These are phyloP conservation scores for Rhinophrynus dorsalis DNA, from an alignment of 2,797 vertebrate species.

Conservation along the genomic window DNA sequence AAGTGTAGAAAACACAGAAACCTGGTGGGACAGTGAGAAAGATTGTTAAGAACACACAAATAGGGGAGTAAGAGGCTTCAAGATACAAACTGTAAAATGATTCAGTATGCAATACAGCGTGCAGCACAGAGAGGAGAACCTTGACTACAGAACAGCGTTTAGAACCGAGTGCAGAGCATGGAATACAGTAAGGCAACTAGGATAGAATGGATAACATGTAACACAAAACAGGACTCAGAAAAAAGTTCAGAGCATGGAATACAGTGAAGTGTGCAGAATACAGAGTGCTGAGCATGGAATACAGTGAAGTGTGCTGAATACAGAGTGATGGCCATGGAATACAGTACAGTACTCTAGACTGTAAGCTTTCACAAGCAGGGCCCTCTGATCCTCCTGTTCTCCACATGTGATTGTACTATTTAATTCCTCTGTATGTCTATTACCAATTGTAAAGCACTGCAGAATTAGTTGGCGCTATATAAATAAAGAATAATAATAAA, in stretches of 20 bases:
- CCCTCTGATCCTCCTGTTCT: no score
- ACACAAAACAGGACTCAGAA: no score
- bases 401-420: no score
- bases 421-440: no score
- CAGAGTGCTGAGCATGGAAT: neutral
- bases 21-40: no score
- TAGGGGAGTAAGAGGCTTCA: neutral
- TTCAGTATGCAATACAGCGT: neutral
- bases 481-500: neutral
- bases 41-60: neutral
- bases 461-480: no score
- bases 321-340: neutral
- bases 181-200: neutral
- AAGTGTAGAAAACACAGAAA: no score
- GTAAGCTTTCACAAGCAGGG: no score
- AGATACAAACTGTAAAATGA: no score
- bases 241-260: neutral
- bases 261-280: neutral
- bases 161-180: neutral
- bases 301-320: neutral
- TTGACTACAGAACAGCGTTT: neutral
- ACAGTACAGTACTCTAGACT: no score
- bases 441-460: no score
- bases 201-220: no score
- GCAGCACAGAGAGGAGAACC: neutral